These are phyloP conservation scores for Caenorhabditis inopinata DNA, from an alignment of 1,140 invertebrate species.

Conservation along the genomic window DNA sequence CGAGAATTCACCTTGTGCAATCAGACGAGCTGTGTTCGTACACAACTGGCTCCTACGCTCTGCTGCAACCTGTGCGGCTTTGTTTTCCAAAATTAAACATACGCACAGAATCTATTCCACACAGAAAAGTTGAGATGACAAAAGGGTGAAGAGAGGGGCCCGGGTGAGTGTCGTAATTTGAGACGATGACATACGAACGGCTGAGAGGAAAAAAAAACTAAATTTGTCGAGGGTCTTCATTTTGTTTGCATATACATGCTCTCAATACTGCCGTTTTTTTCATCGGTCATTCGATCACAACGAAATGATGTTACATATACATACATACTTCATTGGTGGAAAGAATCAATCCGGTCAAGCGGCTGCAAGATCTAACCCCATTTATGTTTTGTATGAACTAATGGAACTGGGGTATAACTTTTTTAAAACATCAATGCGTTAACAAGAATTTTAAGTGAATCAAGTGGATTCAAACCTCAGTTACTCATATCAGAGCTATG, in stretches of 20 bases:
- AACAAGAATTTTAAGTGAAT: too few species aligned
- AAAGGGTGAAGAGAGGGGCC: not conserved
- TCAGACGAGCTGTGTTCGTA: conserved; percentile 14
- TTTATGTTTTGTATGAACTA: too few species aligned
- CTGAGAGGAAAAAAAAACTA: conserved; percentile 4
- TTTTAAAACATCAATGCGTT: too few species aligned
- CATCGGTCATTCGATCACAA: not conserved
- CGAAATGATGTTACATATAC: not conserved
- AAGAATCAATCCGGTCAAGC: not conserved
- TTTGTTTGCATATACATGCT: not conserved
- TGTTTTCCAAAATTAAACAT: conserved; percentile 34
- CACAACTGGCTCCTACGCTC: conserved; percentile 22
- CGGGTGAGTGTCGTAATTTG: not conserved
- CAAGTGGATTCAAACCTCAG: too few species aligned
- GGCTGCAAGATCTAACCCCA: not conserved
- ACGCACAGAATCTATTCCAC: conserved; percentile 18
- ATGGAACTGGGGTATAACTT: too few species aligned
- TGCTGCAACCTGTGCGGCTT: conserved; percentile 20
- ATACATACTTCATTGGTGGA: not conserved
- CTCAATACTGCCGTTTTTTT: not conserved
- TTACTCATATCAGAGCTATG: too few species aligned
- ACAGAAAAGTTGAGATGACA: conserved; percentile 13
- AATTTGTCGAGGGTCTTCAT: not conserved
- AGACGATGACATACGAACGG: conserved; percentile 1
- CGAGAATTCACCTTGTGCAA: conserved; percentile 26